phyloP scores from a whole-genome alignment of 2,113 vertebrate genomes.

The Anarrhichthys ocellatus region DNA sequence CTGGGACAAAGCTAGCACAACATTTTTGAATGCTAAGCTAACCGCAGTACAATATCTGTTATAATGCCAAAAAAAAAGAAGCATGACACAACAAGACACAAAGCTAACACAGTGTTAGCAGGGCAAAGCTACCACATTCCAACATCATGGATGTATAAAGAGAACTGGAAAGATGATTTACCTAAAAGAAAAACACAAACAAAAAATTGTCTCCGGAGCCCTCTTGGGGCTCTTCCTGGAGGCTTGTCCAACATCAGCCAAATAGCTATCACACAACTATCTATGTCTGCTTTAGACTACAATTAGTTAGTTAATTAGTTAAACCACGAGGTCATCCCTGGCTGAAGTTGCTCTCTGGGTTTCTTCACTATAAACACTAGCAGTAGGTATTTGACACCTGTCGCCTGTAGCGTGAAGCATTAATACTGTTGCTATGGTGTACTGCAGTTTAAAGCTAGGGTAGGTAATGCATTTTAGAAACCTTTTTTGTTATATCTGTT shows the following conservation, averaged over 20 bases:
- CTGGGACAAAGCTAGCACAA: background rate
- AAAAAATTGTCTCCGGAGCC: too few species aligned
- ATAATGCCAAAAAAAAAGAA: background rate
- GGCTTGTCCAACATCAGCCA: too few species aligned
- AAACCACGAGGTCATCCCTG: slow-evolving; percentile 45
- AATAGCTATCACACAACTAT: background rate
- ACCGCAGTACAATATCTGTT: background rate
- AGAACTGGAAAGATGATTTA: background rate
- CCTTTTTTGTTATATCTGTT: background rate
- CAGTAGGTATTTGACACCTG: slow-evolving; percentile 9
- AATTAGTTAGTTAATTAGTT: background rate
- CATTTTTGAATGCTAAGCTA: background rate
- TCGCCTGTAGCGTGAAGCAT: background rate
- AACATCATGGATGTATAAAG: too few species aligned
- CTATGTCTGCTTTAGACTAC: background rate
- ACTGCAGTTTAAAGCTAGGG: background rate
- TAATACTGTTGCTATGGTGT: background rate
- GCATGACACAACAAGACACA: background rate
- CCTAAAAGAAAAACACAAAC: background rate
- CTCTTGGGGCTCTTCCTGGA: too few species aligned
- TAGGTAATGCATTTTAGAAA: too few species aligned
- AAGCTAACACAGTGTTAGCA: background rate
- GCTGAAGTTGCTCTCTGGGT: slow-evolving; percentile 16
- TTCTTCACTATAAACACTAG: slow-evolving; percentile 37
- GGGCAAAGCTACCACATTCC: background rate